phyloP scores from a whole-genome alignment of 2,888 invertebrate genomes.

The Capitulum mitella region DNA sequence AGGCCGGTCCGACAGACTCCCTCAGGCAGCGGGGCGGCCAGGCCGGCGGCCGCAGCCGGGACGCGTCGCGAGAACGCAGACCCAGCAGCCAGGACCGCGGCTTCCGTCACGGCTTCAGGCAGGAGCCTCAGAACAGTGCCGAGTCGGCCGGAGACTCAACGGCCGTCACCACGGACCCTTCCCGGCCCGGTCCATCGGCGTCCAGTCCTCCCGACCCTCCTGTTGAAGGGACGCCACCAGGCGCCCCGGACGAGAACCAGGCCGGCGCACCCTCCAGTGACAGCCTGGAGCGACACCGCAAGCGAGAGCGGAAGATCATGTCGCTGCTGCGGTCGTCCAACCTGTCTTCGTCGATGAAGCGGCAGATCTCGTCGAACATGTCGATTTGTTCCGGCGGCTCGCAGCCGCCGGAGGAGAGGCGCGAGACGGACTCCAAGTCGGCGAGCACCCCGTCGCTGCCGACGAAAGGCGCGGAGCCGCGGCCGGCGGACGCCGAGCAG shows the following conservation, averaged over 20 bases:
- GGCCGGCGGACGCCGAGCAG: background rate
- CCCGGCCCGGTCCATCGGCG: no score
- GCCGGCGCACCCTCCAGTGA: background rate
- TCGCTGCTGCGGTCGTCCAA: background rate
- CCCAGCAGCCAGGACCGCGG: background rate
- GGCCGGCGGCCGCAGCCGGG: no score
- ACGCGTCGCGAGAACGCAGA: no score
- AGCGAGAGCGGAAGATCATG: background rate
- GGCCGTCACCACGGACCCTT: no score
- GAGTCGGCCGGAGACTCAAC: no score
- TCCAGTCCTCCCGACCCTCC: no score
- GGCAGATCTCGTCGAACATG: background rate
- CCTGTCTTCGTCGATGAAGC: background rate
- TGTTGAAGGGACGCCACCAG: no score
- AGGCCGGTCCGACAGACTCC: background rate
- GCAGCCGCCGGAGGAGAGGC: background rate
- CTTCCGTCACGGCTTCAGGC: background rate
- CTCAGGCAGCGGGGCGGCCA: no score
- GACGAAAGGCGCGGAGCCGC: background rate
- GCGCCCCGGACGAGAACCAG: no score
- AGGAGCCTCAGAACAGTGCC: no score
- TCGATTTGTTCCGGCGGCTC: background rate
- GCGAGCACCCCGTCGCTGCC: background rate
- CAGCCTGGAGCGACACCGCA: background rate
- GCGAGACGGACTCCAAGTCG: background rate